Conservation (phyloP, 2,797 vertebrate species). For the Etheostoma nigrum region DNA sequence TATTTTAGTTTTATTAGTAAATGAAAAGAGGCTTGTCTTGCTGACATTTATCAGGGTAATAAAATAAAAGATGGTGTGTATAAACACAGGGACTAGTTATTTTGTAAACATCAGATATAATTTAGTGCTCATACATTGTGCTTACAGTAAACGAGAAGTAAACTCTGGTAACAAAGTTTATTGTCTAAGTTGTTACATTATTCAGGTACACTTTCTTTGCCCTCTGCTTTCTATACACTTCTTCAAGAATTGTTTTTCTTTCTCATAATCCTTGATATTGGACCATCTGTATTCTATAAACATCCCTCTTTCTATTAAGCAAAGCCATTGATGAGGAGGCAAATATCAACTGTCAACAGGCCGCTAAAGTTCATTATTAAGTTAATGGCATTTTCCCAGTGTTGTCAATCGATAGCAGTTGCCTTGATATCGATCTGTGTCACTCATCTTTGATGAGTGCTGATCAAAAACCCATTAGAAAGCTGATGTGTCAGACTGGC, state of each 20-base stretch:
- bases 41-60: slow-evolving; percentile 30
- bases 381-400: slow-evolving; percentile 32
- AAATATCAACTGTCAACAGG: slow-evolving; percentile 19
- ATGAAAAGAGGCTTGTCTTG: slow-evolving; percentile 9
- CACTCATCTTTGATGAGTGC: slow-evolving; percentile 30
- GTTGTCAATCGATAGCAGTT: slow-evolving; percentile 22
- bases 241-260: not conserved
- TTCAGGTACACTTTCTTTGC: not conserved
- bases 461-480: slow-evolving; percentile 53
- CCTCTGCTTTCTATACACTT: not conserved
- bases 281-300: slow-evolving; percentile 18
- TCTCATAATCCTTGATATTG: not conserved
- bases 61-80: slow-evolving; percentile 25
- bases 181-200: not conserved
- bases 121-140: not conserved
- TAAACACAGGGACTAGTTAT: not conserved
- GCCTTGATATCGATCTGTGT: slow-evolving; percentile 37
- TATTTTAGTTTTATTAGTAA: slow-evolving; percentile 38
- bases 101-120: not conserved
- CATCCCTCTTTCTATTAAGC: not conserved
- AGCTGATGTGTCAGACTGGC: slow-evolving; percentile 11
- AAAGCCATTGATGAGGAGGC: not conserved
- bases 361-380: slow-evolving; percentile 29
- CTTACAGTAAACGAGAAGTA: not conserved
- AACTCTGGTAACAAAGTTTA: not conserved